Evolutionary conservation across 2,113 vertebrate genomes (phyloP), one percentile per base, ranked within the genome.

Genomic region (Ageneiosus marmoratus): DNA sequence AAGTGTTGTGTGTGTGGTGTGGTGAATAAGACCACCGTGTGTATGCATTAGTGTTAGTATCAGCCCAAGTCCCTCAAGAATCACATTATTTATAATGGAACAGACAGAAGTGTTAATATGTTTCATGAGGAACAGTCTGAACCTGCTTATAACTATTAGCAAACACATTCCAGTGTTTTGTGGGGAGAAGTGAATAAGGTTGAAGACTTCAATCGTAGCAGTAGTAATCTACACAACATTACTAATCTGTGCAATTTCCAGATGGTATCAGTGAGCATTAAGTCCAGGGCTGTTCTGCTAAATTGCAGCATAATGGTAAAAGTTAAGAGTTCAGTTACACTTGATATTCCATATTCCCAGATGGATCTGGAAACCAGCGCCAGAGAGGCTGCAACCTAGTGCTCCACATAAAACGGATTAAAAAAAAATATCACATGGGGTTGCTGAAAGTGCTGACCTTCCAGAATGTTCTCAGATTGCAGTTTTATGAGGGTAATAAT

Each of bases 401-500:
- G 27, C 72, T 63, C 56, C 46, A 67, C 73, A 83, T 77, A 34
- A 74, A 74, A 79, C 20, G 53, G 32, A 85, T 58, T 6, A 18
- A 69, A 27, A 72, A 56, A 48, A 85, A 80, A 60, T 41, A 55
- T 53, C 50, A 74, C 83, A 46, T 67, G 58, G 48, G 62, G 60
- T 46, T 46, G 37, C 37, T n/a, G 58, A 79, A 84, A 34, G 51
- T 56, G 70, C 60, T 62, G 53, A 50, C 63, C 75, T 79, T 79
- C 46, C 67, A 74, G 34, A 80, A 79, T 74, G 83, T 29, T 70
- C 41, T 74, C 82, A 65, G 24, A 53, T 73, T 81, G 78, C 41
- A 76, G 56, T 79, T 85, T 81, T 84, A 82, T 79, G 80, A 84
- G 76, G 74, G 81, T 85, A 86, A 86, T 84, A 86, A 82, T 86